Conservation (phyloP, 2,113 vertebrate genomes). For the Thymallus thymallus region DNA sequence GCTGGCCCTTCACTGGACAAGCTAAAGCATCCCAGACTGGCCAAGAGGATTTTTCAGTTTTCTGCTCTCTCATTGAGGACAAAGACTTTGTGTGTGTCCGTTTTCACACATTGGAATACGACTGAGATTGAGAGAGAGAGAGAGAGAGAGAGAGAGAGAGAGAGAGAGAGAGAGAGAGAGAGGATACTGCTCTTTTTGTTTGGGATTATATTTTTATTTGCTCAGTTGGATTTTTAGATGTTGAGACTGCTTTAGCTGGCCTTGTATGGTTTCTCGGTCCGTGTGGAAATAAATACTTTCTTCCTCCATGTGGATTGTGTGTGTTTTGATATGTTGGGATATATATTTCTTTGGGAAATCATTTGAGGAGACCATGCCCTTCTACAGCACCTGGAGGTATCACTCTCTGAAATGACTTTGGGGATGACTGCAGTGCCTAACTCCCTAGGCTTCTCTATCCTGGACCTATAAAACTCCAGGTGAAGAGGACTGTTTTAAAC, state of each 20-base stretch:
- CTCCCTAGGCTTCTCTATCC: no score
- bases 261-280: no score
- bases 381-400: no score
- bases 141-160: background rate
- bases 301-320: no score
- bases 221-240: no score
- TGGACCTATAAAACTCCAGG: background rate
- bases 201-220: no score
- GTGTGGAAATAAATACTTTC: no score
- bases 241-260: no score
- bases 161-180: background rate
- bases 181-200: no score
- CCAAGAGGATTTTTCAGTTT: background rate
- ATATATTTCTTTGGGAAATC: no score
- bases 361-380: no score
- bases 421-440: background rate
- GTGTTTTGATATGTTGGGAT: no score
- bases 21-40: background rate
- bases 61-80: background rate
- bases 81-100: background rate
- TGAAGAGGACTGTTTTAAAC: background rate
- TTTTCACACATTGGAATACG: background rate
- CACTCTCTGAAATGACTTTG: background rate
- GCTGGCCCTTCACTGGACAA: background rate
- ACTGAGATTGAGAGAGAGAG: background rate